Evolutionary conservation across 2,797 vertebrate species (phyloP).

Genomic region (Hemitrygon akajei): DNA sequence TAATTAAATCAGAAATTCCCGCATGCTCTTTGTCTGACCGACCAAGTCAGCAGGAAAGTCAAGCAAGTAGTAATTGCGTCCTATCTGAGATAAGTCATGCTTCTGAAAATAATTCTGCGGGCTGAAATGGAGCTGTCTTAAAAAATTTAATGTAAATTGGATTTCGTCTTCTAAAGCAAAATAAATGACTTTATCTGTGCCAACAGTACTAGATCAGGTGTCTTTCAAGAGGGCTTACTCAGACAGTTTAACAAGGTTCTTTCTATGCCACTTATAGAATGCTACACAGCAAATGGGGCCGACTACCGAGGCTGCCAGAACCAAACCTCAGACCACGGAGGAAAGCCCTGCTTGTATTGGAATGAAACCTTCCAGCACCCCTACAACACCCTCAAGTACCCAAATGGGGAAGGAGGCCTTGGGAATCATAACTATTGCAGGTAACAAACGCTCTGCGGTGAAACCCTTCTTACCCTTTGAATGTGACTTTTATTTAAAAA

Average conservation of each 20-base stretch:
- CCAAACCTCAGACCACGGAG: constrained; percentile 75
- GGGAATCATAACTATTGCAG: constrained; percentile 94
- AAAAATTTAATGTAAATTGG: neutral
- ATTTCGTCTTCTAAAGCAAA: neutral
- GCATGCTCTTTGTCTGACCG: neutral
- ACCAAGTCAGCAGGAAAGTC: neutral
- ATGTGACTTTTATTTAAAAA: neutral
- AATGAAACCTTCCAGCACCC: constrained; percentile 95
- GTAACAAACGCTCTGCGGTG: constrained; percentile 50
- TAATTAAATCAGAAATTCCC: neutral
- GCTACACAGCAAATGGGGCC: constrained; percentile 87
- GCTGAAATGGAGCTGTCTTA: neutral
- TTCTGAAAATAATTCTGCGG: too few relatives aligned
- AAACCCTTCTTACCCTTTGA: neutral
- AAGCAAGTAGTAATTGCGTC: neutral
- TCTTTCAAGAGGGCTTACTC: neutral
- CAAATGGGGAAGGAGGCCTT: constrained; percentile 86
- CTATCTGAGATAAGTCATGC: neutral
- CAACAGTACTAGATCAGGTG: neutral
- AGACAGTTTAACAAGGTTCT: neutral
- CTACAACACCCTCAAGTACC: constrained; percentile 90
- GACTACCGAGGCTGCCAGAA: constrained; percentile 90
- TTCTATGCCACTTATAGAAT: constrained; percentile 66
- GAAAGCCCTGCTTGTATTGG: constrained; percentile 91
- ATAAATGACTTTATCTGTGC: neutral